Percentiles rank a stretch among this genome's conserved stretches.
Conservation (phyloP, 2,797 vertebrate genomes). For the Xenops minutus region DNA sequence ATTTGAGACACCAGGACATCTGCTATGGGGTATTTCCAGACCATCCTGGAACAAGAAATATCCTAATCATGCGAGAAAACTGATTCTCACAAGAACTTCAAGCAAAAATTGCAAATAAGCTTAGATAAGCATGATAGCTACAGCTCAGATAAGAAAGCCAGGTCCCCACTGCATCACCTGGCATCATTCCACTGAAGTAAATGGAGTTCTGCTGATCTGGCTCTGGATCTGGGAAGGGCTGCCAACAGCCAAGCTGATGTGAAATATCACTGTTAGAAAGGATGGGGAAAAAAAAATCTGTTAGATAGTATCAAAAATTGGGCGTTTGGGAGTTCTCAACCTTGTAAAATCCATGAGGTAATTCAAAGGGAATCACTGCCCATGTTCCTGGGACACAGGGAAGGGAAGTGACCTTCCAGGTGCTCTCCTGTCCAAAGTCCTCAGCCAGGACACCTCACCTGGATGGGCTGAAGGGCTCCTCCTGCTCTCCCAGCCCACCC, state of each 20-base stretch:
- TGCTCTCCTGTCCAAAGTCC: neutral
- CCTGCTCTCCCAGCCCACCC: neutral
- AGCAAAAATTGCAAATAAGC: neutral
- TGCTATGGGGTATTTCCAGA: neutral
- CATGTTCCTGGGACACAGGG: neutral
- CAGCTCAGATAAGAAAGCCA: neutral
- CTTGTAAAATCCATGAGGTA: neutral
- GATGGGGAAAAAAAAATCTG: neutral
- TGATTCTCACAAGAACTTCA: neutral
- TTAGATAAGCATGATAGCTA: neutral
- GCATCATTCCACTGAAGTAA: neutral
- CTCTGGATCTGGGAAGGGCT: neutral
- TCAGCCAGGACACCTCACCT: neutral
- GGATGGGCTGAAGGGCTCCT: neutral
- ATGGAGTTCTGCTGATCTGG: conserved; percentile 22
- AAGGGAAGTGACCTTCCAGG: neutral
- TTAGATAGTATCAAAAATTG: rapidly evolving
- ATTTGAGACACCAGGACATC: neutral
- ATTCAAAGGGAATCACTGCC: neutral
- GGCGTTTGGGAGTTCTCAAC: neutral
- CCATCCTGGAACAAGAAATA: neutral
- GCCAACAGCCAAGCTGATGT: neutral
- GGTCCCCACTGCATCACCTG: neutral
- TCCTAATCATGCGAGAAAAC: neutral
- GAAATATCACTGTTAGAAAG: neutral